Conservation (phyloP, 2,888 invertebrate species). For the Rhabditoides inermis region DNA sequence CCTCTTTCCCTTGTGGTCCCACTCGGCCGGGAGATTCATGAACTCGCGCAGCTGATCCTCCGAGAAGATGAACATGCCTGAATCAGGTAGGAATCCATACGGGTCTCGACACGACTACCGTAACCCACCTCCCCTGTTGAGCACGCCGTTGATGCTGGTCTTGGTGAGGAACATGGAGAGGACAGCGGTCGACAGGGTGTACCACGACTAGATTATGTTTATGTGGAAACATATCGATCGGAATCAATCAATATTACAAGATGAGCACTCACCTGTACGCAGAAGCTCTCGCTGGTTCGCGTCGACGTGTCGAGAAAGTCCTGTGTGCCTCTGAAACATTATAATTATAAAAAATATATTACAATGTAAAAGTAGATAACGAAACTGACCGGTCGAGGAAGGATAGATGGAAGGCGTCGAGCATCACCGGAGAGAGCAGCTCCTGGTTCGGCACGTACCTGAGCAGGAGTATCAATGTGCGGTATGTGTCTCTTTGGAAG, state of each 20-base stretch:
- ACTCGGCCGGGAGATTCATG: constrained; percentile 52
- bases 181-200: constrained; percentile 74
- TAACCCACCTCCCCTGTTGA: constrained; percentile 54
- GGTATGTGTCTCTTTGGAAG: background rate
- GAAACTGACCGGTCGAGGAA: constrained; percentile 19
- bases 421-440: constrained; percentile 57
- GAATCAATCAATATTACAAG: background rate
- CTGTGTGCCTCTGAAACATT: constrained; percentile 25
- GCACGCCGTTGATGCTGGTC: constrained; percentile 84
- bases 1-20: constrained; percentile 15
- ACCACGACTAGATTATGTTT: constrained; percentile 75
- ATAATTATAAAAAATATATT: too few relatives aligned
- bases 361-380: too few relatives aligned
- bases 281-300: constrained; percentile 17
- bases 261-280: constrained; percentile 23
- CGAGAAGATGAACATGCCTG: constrained; percentile 89
- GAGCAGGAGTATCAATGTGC: background rate
- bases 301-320: constrained; percentile 29
- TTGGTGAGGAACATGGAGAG: constrained; percentile 82
- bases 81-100: constrained; percentile 5
- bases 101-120: background rate
- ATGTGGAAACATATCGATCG: background rate
- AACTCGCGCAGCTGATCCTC: constrained; percentile 69
- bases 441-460: background rate
- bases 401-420: constrained; percentile 8